phyloP scores from a whole-genome alignment of 2,113 vertebrate species.

The Cariama cristata region DNA sequence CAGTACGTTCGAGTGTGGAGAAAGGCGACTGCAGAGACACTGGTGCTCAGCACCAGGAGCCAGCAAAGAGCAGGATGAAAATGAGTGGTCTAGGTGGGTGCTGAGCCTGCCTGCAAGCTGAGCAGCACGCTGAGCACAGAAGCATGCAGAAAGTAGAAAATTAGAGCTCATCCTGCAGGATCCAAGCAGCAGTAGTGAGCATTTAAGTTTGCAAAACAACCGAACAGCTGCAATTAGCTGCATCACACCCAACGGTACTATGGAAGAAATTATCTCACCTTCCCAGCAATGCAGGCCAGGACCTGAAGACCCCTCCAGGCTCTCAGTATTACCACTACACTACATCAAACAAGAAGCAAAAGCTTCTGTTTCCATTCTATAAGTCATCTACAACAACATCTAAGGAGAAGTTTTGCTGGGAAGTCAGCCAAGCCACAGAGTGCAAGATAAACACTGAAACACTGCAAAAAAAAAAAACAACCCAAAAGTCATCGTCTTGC shows the following conservation, averaged over 20 bases:
- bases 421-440: not conserved
- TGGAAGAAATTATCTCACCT: not conserved
- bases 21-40: not conserved
- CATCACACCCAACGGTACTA: not conserved
- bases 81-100: not conserved
- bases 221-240: rapidly evolving
- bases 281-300: not conserved
- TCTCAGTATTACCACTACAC: not conserved
- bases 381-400: not conserved
- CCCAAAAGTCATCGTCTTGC: not conserved
- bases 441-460: not conserved
- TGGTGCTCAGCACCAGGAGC: not conserved
- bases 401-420: not conserved
- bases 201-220: not conserved
- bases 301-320: not conserved
- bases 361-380: not conserved
- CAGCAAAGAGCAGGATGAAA: not conserved
- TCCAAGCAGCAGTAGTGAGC: not conserved
- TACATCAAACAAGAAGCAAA: not conserved
- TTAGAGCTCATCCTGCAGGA: not conserved
- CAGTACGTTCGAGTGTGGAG: not conserved
- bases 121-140: not conserved
- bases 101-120: not conserved
- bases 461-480: not conserved
- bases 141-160: not conserved